A percentile compares a stretch with the other conserved stretches of the same genome.
These are phyloP conservation scores for Pollimyrus isidori DNA, from an alignment of 2,113 vertebrate genomes.

Conservation along the genomic window DNA sequence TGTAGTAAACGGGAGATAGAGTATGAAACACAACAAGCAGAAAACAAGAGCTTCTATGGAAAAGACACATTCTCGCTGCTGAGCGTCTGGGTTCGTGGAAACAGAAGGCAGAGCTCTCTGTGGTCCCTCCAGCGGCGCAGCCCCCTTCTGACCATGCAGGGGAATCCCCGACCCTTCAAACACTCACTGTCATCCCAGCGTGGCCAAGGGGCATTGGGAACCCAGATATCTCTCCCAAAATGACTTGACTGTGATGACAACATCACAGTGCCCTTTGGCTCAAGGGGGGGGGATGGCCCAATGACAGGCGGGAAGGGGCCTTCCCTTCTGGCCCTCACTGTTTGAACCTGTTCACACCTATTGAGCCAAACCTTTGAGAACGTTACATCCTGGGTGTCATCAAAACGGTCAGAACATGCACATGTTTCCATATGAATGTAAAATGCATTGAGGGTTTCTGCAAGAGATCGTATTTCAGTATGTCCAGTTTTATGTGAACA, in stretches of 20 bases:
- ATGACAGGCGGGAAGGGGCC: neutral
- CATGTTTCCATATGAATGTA: neutral
- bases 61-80: slow-evolving; percentile 22
- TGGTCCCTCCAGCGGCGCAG: slow-evolving; percentile 14
- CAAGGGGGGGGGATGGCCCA: neutral
- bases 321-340: neutral
- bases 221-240: slow-evolving; percentile 38
- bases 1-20: slow-evolving; percentile 29
- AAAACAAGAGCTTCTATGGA: slow-evolving; percentile 35
- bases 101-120: neutral
- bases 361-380: neutral
- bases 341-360: slow-evolving; percentile 7
- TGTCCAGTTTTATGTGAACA: neutral
- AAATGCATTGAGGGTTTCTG: neutral
- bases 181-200: slow-evolving; percentile 13
- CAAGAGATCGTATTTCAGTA: neutral
- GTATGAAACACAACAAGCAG: slow-evolving; percentile 30
- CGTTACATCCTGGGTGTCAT: neutral
- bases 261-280: slow-evolving; percentile 18
- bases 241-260: slow-evolving; percentile 30
- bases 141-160: slow-evolving; percentile 11
- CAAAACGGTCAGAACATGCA: neutral
- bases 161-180: slow-evolving; percentile 20
- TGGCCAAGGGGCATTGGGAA: slow-evolving; percentile 35
- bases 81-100: slow-evolving; percentile 17